phyloP scores from a whole-genome alignment of 2,888 invertebrate species.

The Dichetophora obliterata region DNA sequence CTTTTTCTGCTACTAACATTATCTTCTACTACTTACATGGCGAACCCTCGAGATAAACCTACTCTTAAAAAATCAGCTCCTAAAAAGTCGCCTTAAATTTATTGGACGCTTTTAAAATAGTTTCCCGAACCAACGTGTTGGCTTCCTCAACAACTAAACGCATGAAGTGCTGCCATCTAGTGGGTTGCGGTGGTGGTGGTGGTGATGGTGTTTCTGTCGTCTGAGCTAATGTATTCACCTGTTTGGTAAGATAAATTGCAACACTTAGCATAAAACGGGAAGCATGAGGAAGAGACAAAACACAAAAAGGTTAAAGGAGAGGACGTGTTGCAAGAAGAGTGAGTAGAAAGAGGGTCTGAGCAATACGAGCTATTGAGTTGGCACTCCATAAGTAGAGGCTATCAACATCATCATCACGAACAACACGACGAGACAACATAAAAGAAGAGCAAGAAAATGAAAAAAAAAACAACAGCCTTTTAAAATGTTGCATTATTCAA shows the following conservation, averaged over 20 bases:
- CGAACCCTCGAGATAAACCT: too few species aligned
- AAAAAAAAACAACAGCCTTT: neutral
- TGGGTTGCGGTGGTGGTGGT: neutral
- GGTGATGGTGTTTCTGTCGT: neutral
- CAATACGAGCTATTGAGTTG: neutral
- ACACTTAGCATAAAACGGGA: constrained; percentile 15
- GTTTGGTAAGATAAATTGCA: constrained; percentile 33
- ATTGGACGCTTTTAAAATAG: constrained; percentile 13
- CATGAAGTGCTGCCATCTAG: neutral
- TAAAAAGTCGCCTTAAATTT: constrained; percentile 6
- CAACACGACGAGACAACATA: neutral
- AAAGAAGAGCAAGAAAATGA: neutral
- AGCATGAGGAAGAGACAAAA: neutral
- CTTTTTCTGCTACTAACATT: neutral
- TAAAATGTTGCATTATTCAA: constrained; percentile 32
- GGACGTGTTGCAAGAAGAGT: neutral
- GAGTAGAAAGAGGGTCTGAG: neutral
- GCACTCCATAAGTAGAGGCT: neutral
- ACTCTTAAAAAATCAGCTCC: neutral
- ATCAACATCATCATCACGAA: neutral
- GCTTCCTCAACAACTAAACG: neutral
- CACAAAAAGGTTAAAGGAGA: neutral
- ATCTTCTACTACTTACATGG: too few species aligned
- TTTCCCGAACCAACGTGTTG: neutral
- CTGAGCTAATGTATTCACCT: constrained; percentile 35